Percentiles rank a stretch among this genome's conserved stretches.
These are phyloP conservation scores for Corbicula japonica DNA, from an alignment of 2,888 invertebrate genomes.

Conservation along the genomic window DNA sequence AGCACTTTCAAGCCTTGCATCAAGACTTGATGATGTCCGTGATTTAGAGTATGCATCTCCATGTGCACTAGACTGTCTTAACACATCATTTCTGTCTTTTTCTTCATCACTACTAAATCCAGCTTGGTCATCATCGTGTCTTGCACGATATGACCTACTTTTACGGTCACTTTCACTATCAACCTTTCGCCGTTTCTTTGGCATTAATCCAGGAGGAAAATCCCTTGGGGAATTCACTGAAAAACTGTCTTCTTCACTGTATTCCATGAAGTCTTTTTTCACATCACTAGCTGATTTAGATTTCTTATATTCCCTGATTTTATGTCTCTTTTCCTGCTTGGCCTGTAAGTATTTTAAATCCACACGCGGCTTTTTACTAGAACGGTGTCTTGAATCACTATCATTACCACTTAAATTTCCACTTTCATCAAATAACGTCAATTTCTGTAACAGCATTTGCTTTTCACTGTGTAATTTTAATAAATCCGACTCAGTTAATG, in stretches of 20 bases:
- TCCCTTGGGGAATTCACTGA: constrained; percentile 77
- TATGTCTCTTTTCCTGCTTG: constrained; percentile 69
- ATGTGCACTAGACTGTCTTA: constrained; percentile 65
- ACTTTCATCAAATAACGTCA: constrained; percentile 83
- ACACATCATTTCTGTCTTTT: constrained; percentile 57
- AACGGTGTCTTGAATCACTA: constrained; percentile 64
- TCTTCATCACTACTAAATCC: constrained; percentile 79
- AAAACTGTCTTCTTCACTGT: constrained; percentile 73
- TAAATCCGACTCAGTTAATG: constrained; percentile 86
- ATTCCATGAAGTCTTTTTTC: constrained; percentile 65
- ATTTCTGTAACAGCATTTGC: constrained; percentile 82
- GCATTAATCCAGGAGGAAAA: constrained; percentile 74
- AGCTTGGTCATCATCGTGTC: constrained; percentile 71
- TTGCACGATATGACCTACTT: constrained; percentile 71
- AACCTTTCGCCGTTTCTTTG: constrained; percentile 77
- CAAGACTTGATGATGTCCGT: constrained; percentile 51
- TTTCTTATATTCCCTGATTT: constrained; percentile 67
- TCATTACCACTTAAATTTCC: constrained; percentile 76
- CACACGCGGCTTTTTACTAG: constrained; percentile 72
- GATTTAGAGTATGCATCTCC: constrained; percentile 58
- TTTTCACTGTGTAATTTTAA: constrained; percentile 84
- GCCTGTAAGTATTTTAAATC: constrained; percentile 68
- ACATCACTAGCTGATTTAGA: constrained; percentile 56
- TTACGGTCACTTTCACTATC: constrained; percentile 68
- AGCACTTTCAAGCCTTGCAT: constrained; percentile 59